phyloP scores from a whole-genome alignment of 2,113 vertebrate genomes.

The Callopanchax toddi region DNA sequence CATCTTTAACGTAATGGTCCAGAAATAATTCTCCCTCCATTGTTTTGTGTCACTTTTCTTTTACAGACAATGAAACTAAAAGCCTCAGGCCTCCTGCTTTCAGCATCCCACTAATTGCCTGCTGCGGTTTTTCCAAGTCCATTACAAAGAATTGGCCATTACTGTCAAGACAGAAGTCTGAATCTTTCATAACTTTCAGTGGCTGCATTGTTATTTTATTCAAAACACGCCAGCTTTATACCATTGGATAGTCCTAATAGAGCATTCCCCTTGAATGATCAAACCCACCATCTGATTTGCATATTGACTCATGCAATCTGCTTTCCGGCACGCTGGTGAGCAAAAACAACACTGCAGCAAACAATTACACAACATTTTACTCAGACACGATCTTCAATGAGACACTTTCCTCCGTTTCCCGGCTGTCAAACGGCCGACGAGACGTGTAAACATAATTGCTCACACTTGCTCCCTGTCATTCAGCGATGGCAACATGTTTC shows the following conservation, averaged over 20 bases:
- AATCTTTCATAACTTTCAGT: slow-evolving; percentile 16
- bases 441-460: slow-evolving; percentile 22
- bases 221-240: slow-evolving; percentile 30
- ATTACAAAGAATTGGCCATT: slow-evolving; percentile 49
- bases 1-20: background rate
- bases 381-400: slow-evolving; percentile 8
- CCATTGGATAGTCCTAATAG: slow-evolving; percentile 5
- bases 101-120: slow-evolving; percentile 30
- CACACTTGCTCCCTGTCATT: slow-evolving; percentile 8
- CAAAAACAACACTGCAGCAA: slow-evolving; percentile 32
- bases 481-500: background rate
- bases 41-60: slow-evolving; percentile 36
- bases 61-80: slow-evolving; percentile 20
- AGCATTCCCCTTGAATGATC: slow-evolving; percentile 19
- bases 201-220: slow-evolving; percentile 29
- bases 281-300: slow-evolving; percentile 44
- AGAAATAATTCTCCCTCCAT: slow-evolving; percentile 6
- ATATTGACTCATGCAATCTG: slow-evolving; percentile 37
- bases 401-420: slow-evolving; percentile 9
- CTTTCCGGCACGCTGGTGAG: slow-evolving; percentile 13
- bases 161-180: slow-evolving; percentile 35
- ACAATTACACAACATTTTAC: slow-evolving; percentile 16
- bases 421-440: slow-evolving; percentile 9
- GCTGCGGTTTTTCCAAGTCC: slow-evolving; percentile 29
- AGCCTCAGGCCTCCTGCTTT: slow-evolving; percentile 9